Conservation (phyloP, 1,140 invertebrate genomes). For the Penaeus vannamei region DNA sequence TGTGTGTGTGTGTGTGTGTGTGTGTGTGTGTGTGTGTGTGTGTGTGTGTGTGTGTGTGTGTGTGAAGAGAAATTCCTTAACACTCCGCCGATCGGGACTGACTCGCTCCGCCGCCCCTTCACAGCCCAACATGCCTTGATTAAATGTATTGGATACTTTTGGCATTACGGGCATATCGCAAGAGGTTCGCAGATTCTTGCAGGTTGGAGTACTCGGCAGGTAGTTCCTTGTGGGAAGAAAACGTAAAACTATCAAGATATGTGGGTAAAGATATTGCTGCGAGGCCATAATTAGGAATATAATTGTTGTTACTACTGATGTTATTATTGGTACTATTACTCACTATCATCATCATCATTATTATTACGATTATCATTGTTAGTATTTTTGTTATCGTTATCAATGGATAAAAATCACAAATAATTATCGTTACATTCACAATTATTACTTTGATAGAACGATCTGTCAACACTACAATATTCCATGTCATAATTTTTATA, state of each 20-base stretch:
- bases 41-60: too few species aligned
- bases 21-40: too few species aligned
- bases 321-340: too few species aligned
- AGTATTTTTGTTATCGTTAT: neutral
- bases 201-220: slow-evolving; percentile 41
- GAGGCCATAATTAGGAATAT: too few species aligned
- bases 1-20: too few species aligned
- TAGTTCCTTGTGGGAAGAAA: slow-evolving; percentile 38
- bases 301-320: too few species aligned
- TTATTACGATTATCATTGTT: too few species aligned
- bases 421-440: neutral
- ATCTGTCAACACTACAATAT: neutral
- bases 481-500: neutral
- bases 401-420: neutral
- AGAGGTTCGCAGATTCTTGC: slow-evolving; percentile 38
- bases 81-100: too few species aligned
- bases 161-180: slow-evolving; percentile 29
- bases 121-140: neutral
- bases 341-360: too few species aligned
- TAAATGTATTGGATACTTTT: slow-evolving; percentile 53
- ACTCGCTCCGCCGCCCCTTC: too few species aligned
- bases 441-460: neutral
- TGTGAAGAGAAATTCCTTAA: too few species aligned
- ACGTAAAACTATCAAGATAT: neutral
- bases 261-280: too few species aligned